Evolutionary conservation across 2,113 vertebrate species (phyloP), one percentile per base, ranked within the genome.

Genomic region (Neomonachus schauinslandi): DNA sequence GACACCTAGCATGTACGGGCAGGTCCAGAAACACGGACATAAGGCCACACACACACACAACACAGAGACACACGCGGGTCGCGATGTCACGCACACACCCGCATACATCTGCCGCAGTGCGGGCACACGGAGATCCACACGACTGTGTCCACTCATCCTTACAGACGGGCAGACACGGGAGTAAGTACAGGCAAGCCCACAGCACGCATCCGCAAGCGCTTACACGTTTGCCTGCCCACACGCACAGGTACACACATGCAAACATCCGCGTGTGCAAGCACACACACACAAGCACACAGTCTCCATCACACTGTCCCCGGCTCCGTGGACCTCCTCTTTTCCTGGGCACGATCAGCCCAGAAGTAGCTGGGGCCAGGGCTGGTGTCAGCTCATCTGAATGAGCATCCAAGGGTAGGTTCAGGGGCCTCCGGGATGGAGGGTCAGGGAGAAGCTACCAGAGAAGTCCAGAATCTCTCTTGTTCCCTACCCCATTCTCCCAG

Each of bases 21-120:
- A 21, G 33, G 15, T 69, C 6, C 21, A 10, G 42, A 82, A 16
- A 42, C 16, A 13, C 6, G 1, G 3, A n/a, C 5, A 1, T 2
- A 4, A 39, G 26, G 51, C 3, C 21, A 2, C 0, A 1, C 5
- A 1, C 7, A 11, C 61, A 49, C 61, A 15, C 31, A 26, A 33
- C 51, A 36, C 49, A 12, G 51, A 76, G 59, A 36, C 53, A 5
- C 4, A 28, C 19, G 0, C 4, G 0, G 72, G n/a, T 39, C 36
- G 31, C 1, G 0, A 1, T 31, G 49, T 33, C 55, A 33, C 0
- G 2, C 61, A 53, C 53, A 59, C 4, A 4, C 10, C 67, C 31
- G 15, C 1, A 0, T 42, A 1, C 4, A 79, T 21, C 51, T 6
- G 10, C 0, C 0, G 9, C 24, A 1, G 7, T 0, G 0, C 46